phyloP scores from a whole-genome alignment of 2,888 invertebrate species.

The Portevinia maculata region DNA sequence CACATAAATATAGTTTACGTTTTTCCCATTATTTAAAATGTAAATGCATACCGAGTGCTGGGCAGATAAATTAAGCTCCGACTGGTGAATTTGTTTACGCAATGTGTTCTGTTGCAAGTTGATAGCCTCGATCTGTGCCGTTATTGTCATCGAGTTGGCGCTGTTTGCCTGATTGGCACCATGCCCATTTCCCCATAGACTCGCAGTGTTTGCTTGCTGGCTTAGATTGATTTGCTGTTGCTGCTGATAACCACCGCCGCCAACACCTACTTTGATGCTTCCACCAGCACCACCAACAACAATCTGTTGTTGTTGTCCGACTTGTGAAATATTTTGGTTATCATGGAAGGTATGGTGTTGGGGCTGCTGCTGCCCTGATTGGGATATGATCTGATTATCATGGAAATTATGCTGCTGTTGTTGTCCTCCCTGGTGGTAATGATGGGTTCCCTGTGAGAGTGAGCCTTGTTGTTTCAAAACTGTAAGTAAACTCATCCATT shows the following conservation, averaged over 20 bases:
- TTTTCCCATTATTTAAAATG: conserved; percentile 44
- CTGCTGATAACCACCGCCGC: conserved; percentile 15
- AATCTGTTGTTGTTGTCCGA: conserved; percentile 80
- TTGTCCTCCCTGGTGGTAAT: conserved; percentile 62
- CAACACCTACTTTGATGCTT: neutral
- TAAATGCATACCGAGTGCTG: conserved; percentile 90
- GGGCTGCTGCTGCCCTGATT: conserved; percentile 35
- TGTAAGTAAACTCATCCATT: conserved; percentile 82
- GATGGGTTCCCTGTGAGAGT: conserved; percentile 81
- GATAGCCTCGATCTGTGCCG: conserved; percentile 85
- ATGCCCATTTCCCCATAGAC: conserved; percentile 71
- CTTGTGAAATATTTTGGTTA: conserved; percentile 78
- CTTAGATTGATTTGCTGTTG: conserved; percentile 41
- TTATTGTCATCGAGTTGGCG: conserved; percentile 77
- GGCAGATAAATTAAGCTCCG: conserved; percentile 97
- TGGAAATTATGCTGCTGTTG: conserved; percentile 77
- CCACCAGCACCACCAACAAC: conserved; percentile 83
- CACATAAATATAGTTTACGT: conserved; percentile 1
- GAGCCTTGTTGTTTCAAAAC: conserved; percentile 89
- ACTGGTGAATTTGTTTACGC: conserved; percentile 96
- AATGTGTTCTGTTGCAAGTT: conserved; percentile 91
- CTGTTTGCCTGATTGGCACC: conserved; percentile 67
- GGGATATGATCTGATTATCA: conserved; percentile 75
- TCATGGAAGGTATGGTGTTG: conserved; percentile 33
- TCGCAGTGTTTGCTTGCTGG: conserved; percentile 36